phyloP scores from a whole-genome alignment of 2,888 invertebrate species.

The Agriotes lineatus region DNA sequence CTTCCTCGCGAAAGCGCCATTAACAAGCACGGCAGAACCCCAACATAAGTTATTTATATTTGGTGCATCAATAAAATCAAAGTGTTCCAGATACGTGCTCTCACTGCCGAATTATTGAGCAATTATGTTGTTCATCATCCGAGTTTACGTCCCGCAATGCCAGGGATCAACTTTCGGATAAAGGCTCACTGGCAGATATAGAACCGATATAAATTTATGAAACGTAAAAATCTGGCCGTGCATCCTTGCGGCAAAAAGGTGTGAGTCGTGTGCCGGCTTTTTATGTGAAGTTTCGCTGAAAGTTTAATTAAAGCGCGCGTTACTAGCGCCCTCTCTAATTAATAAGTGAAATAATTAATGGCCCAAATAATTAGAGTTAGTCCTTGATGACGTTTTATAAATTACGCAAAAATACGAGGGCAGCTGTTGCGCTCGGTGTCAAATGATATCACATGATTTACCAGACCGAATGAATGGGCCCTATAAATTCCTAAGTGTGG shows the following conservation, averaged over 20 bases:
- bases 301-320: slow-evolving; percentile 30
- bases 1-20: slow-evolving; percentile 4
- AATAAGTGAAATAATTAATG: slow-evolving; percentile 49
- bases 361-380: slow-evolving; percentile 49
- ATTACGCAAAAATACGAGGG: slow-evolving; percentile 45
- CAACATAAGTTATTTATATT: slow-evolving; percentile 22
- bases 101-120: slow-evolving; percentile 42
- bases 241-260: not conserved
- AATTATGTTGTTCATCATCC: slow-evolving; percentile 47
- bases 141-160: slow-evolving; percentile 37
- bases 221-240: slow-evolving; percentile 33
- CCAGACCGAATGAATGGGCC: slow-evolving; percentile 27
- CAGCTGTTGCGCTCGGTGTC: slow-evolving; percentile 36
- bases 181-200: slow-evolving; percentile 30
- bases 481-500: slow-evolving; percentile 23
- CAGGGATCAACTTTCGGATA: slow-evolving; percentile 38
- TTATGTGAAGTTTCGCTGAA: slow-evolving; percentile 14
- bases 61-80: slow-evolving; percentile 35
- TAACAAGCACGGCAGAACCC: slow-evolving; percentile 2
- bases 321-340: slow-evolving; percentile 28
- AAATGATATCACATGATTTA: slow-evolving; percentile 36
- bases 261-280: slow-evolving; percentile 1
- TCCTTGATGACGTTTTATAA: slow-evolving; percentile 49
- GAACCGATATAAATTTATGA: slow-evolving; percentile 41
- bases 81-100: slow-evolving; percentile 40